Conservation (phyloP, 2,113 vertebrate species). For the Meles meles region DNA sequence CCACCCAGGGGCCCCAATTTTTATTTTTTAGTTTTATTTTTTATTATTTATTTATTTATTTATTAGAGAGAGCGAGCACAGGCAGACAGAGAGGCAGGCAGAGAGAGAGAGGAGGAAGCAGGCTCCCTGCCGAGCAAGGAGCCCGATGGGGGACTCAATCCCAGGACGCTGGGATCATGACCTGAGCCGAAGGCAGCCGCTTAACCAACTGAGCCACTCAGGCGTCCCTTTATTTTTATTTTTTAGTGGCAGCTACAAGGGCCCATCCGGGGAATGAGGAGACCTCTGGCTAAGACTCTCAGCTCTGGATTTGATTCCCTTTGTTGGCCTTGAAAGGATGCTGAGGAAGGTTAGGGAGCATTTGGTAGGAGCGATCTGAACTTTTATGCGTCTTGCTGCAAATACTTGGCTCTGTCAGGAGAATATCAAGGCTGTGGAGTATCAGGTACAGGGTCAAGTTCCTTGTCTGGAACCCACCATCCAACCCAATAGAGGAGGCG, state of each 20-base stretch:
- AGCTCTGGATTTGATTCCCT: background rate
- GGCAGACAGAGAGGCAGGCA: too few relatives aligned
- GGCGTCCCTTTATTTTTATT: background rate
- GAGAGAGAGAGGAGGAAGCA: too few relatives aligned
- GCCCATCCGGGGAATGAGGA: background rate
- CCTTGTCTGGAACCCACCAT: background rate
- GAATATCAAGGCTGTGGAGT: background rate
- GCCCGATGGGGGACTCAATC: too few relatives aligned
- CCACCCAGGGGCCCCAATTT: too few relatives aligned
- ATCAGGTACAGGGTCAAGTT: background rate
- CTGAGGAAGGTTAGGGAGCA: background rate
- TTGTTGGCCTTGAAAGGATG: background rate
- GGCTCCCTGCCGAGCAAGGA: too few relatives aligned
- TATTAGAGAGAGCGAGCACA: too few relatives aligned
- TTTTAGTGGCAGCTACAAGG: background rate
- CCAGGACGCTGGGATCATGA: too few relatives aligned
- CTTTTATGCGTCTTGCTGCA: background rate
- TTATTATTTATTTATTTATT: too few relatives aligned
- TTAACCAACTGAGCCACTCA: too few relatives aligned
- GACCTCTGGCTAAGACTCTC: background rate
- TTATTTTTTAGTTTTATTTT: too few relatives aligned
- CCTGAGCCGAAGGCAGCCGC: too few relatives aligned
- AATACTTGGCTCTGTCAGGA: background rate
- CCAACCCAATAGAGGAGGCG: too few relatives aligned
- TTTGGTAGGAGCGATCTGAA: background rate